Percentiles rank a stretch among this genome's conserved stretches.
These are phyloP conservation scores for Helicoverpa assulta DNA, from an alignment of 2,888 invertebrate species.

Conservation along the genomic window DNA sequence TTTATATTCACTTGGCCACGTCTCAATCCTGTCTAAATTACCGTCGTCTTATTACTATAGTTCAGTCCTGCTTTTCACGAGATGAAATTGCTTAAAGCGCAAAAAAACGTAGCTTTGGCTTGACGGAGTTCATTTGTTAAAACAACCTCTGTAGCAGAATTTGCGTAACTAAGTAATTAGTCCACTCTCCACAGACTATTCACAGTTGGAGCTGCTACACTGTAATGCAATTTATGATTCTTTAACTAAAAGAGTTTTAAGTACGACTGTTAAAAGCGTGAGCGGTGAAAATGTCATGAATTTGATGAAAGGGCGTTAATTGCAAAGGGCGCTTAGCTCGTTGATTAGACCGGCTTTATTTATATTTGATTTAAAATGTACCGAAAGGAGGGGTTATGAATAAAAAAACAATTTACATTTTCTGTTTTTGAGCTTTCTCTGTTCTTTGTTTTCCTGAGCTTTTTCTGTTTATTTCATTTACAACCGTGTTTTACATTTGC, in stretches of 20 bases:
- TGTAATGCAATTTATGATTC: slow-evolving; percentile 58
- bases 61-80: slow-evolving; percentile 44
- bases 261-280: slow-evolving; percentile 28
- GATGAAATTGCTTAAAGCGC: slow-evolving; percentile 50
- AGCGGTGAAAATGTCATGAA: slow-evolving; percentile 32
- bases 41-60: slow-evolving; percentile 49
- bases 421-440: not conserved
- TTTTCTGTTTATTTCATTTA: slow-evolving; percentile 13
- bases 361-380: slow-evolving; percentile 30
- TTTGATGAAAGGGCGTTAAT: slow-evolving; percentile 53
- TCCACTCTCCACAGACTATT: slow-evolving; percentile 57
- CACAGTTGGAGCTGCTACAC: slow-evolving; percentile 42
- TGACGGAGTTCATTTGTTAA: slow-evolving; percentile 66
- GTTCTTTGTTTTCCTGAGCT: too few relatives aligned
- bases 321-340: slow-evolving; percentile 33
- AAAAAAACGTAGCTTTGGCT: slow-evolving; percentile 47
- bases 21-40: slow-evolving; percentile 63
- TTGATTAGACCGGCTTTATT: slow-evolving; percentile 47
- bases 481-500: slow-evolving; percentile 22
- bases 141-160: slow-evolving; percentile 66
- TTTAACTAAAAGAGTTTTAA: slow-evolving; percentile 53
- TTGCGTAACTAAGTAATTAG: slow-evolving; percentile 75
- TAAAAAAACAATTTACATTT: slow-evolving; percentile 25
- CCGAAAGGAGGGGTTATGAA: slow-evolving; percentile 24
- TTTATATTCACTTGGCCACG: slow-evolving; percentile 43